Percentiles rank a stretch among this genome's conserved stretches.
Evolutionary conservation across 1,140 invertebrate species (phyloP).

Genomic region (Eubasilissa regina): DNA sequence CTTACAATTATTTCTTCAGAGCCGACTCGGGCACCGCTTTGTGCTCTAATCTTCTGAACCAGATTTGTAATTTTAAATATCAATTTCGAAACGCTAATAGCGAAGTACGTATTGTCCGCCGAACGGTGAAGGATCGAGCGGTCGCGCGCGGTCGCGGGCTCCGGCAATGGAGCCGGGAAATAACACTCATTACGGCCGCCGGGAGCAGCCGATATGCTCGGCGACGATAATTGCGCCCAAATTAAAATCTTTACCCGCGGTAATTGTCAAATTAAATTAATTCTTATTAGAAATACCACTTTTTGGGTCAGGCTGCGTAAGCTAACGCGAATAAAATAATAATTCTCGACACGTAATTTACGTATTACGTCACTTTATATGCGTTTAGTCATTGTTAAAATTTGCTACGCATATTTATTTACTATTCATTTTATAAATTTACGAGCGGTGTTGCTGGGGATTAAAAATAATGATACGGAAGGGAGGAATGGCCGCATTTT

Average conservation of each 20-base stretch:
- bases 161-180: not conserved
- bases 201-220: too few relatives aligned
- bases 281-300: not conserved
- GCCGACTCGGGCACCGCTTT: too few relatives aligned
- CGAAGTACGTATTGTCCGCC: not conserved
- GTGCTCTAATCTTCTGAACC: too few relatives aligned
- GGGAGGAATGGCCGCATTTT: too few relatives aligned
- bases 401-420: too few relatives aligned
- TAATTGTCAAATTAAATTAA: not conserved
- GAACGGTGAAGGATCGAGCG: not conserved
- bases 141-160: not conserved
- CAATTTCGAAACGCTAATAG: constrained; percentile 5
- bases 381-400: too few relatives aligned
- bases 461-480: too few relatives aligned
- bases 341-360: too few relatives aligned
- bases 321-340: not conserved
- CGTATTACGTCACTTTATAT: too few relatives aligned
- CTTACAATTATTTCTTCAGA: too few relatives aligned
- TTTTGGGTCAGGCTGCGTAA: not conserved
- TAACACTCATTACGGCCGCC: not conserved
- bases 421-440: too few relatives aligned
- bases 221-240: not conserved
- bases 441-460: too few relatives aligned
- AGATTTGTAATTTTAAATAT: not conserved
- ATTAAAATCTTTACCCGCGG: not conserved